phyloP scores from a whole-genome alignment of 1,140 invertebrate species.

The Bombus vancouverensis region DNA sequence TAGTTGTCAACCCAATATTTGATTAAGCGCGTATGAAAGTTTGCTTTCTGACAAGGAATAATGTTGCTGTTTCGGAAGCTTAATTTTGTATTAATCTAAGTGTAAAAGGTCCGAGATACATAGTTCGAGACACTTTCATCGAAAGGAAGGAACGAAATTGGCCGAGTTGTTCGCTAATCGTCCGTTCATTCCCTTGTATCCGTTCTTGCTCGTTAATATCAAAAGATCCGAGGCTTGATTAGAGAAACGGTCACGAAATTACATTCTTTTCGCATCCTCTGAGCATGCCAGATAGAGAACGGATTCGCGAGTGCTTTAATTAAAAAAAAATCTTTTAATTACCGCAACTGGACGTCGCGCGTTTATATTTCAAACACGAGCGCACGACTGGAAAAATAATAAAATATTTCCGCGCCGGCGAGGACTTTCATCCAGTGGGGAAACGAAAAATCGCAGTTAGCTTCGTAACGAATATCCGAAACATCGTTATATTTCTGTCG shows the following conservation, averaged over 20 bases:
- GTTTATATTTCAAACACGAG: neutral
- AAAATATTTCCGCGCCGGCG: neutral
- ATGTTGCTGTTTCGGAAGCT: too few species aligned
- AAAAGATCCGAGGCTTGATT: neutral
- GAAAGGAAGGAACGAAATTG: neutral
- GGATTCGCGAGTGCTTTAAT: constrained; percentile 1
- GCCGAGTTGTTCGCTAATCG: neutral
- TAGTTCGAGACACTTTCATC: neutral
- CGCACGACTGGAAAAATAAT: neutral
- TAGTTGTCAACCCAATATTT: too few species aligned
- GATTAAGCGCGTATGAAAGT: too few species aligned
- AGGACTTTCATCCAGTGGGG: too few species aligned
- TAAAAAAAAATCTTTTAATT: constrained; percentile 42
- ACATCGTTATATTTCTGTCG: neutral
- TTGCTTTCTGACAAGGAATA: too few species aligned
- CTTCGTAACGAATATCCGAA: neutral
- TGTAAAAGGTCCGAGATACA: neutral
- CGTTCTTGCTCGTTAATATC: too few species aligned
- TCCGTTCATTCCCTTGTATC: neutral
- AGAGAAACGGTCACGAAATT: neutral
- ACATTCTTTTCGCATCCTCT: neutral
- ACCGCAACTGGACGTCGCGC: neutral
- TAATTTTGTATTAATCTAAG: too few species aligned
- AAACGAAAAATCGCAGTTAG: neutral
- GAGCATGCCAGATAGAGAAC: too few species aligned